Percentiles rank a stretch among this genome's conserved stretches.
phyloP scores from a whole-genome alignment of 2,797 vertebrate species.

The Sebastes trivittatus region DNA sequence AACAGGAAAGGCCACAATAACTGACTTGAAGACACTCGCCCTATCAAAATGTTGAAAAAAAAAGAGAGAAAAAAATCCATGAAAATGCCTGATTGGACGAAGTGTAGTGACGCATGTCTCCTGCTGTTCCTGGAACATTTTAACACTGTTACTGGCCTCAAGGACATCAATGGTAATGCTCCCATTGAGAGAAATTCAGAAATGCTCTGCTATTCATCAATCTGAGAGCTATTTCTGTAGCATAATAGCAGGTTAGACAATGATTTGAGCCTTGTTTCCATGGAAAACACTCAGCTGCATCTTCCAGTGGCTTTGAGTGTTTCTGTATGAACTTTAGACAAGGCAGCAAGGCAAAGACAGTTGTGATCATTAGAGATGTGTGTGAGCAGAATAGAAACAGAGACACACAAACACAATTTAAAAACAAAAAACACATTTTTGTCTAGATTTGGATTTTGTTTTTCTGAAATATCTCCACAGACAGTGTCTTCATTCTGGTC shows the following conservation, averaged over 20 bases:
- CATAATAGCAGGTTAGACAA: slow-evolving; percentile 46
- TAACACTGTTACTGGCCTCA: slow-evolving; percentile 41
- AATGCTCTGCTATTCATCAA: slow-evolving; percentile 2
- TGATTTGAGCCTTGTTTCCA: slow-evolving; percentile 65
- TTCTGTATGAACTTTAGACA: slow-evolving; percentile 29
- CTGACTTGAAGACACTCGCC: slow-evolving; percentile 1
- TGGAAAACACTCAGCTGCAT: slow-evolving; percentile 58
- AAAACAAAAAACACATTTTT: background rate
- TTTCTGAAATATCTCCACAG: background rate
- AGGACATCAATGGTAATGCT: slow-evolving; percentile 51
- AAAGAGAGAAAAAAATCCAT: background rate
- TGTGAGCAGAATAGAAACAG: slow-evolving; percentile 6
- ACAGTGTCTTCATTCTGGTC: background rate
- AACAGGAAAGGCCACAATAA: slow-evolving; percentile 16
- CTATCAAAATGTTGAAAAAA: slow-evolving; percentile 17
- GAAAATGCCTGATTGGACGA: slow-evolving; percentile 32
- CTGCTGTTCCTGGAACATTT: slow-evolving; percentile 43
- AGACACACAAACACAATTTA: background rate
- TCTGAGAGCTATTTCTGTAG: slow-evolving; percentile 34
- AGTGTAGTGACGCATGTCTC: slow-evolving; percentile 42
- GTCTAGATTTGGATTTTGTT: background rate
- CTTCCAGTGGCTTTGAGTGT: slow-evolving; percentile 22
- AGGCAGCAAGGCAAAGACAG: background rate
- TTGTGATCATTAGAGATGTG: slow-evolving; percentile 3
- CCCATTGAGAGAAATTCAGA: slow-evolving; percentile 36